phyloP scores from a whole-genome alignment of 2,888 invertebrate genomes.

The Zootermopsis nevadensis region DNA sequence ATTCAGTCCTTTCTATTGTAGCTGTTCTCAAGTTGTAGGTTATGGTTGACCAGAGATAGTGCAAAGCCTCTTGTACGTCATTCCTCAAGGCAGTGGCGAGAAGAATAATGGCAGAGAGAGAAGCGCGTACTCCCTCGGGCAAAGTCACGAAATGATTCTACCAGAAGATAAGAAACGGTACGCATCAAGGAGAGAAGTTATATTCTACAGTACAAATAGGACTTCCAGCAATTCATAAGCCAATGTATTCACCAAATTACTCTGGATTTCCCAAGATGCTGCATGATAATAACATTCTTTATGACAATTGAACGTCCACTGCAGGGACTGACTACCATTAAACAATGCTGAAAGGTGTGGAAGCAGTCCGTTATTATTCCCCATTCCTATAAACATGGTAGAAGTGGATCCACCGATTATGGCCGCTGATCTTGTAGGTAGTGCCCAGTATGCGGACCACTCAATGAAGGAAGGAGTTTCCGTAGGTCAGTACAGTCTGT shows the following conservation, averaged over 20 bases:
- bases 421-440: too few species aligned
- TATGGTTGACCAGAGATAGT: constrained; percentile 37
- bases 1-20: constrained; percentile 20
- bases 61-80: constrained; percentile 27
- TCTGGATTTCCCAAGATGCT: neutral
- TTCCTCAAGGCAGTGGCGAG: constrained; percentile 36
- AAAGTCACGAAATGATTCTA: constrained; percentile 40
- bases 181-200: constrained; percentile 4
- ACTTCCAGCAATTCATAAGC: neutral
- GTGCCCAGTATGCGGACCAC: too few species aligned
- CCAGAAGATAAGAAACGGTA: constrained; percentile 5
- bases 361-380: neutral
- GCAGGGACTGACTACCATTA: neutral
- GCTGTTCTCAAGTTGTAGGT: constrained; percentile 30
- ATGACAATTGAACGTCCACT: neutral
- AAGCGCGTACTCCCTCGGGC: constrained; percentile 22
- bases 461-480: too few species aligned
- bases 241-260: constrained; percentile 15
- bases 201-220: constrained; percentile 22
- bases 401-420: too few species aligned
- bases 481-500: too few species aligned
- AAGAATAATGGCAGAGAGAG: constrained; percentile 38
- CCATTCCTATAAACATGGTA: too few species aligned
- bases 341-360: neutral
- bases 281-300: neutral